These are phyloP conservation scores for Ptyas mucosa DNA, from an alignment of 2,113 vertebrate genomes.

Conservation along the genomic window DNA sequence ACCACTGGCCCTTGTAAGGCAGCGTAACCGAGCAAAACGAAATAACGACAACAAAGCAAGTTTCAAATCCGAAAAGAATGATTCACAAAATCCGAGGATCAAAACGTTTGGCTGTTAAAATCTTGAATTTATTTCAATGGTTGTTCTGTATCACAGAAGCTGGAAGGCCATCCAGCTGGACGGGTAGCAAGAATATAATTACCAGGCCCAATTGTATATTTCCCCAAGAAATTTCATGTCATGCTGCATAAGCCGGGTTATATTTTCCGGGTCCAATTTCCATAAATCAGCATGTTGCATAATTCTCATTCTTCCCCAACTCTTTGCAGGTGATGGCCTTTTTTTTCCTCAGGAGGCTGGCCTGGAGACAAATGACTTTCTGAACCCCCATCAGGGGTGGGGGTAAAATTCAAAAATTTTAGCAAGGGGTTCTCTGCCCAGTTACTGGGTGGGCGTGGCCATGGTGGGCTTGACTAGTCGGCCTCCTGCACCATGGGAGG, in stretches of 20 bases:
- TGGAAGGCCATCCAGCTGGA: conserved; percentile 60
- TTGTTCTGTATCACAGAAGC: conserved; percentile 63
- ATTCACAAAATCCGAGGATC: rapidly evolving
- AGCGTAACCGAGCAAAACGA: background rate
- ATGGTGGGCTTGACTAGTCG: too few species aligned
- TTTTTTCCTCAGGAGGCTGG: conserved; percentile 72
- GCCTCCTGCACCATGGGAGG: too few species aligned
- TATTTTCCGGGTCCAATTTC: conserved; percentile 76
- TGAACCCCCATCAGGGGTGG: conserved; percentile 61
- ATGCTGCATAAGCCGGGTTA: conserved; percentile 67
- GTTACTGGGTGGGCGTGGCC: too few species aligned
- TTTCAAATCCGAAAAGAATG: background rate
- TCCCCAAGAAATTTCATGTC: conserved; percentile 75
- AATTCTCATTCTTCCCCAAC: conserved; percentile 62
- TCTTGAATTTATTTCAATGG: conserved; percentile 50
- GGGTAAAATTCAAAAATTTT: too few species aligned
- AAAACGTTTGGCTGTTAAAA: background rate
- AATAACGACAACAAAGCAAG: background rate
- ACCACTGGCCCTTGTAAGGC: background rate
- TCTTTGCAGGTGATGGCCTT: conserved; percentile 79
- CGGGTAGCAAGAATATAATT: conserved; percentile 50
- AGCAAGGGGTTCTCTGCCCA: too few species aligned
- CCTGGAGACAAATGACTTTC: conserved; percentile 77
- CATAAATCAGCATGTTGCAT: conserved; percentile 74
- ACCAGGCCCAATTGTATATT: conserved; percentile 68